Evolutionary conservation across 2,113 vertebrate species (phyloP).

Genomic region (Cervus canadensis): DNA sequence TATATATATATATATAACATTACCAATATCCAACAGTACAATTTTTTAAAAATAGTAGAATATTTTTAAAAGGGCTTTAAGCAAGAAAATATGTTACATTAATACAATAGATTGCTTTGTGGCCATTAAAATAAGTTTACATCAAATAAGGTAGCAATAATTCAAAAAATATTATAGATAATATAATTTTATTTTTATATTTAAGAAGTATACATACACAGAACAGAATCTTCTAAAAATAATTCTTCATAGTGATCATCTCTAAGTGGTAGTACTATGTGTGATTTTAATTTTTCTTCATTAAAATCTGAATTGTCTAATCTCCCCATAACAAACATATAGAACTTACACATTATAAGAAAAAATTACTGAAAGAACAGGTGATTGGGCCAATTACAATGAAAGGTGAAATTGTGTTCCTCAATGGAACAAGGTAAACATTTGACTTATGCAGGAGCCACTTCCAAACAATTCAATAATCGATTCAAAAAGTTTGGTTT

Average conservation of each 20-base stretch:
- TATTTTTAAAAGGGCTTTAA: background rate
- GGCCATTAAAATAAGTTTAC: background rate
- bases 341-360: background rate
- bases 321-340: background rate
- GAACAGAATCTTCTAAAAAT: background rate
- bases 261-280: background rate
- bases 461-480: background rate
- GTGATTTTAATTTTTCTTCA: background rate
- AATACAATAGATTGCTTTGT: background rate
- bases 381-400: background rate
- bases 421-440: background rate
- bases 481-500: background rate
- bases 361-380: background rate
- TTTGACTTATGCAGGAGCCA: background rate
- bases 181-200: background rate
- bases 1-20: background rate
- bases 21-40: background rate
- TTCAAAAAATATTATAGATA: background rate
- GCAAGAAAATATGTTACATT: background rate
- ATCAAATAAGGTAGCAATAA: background rate
- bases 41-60: background rate
- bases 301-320: background rate
- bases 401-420: background rate
- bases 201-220: background rate
- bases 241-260: background rate